phyloP scores from a whole-genome alignment of 1,140 invertebrate genomes.

The Drosophila pallidifrons region DNA sequence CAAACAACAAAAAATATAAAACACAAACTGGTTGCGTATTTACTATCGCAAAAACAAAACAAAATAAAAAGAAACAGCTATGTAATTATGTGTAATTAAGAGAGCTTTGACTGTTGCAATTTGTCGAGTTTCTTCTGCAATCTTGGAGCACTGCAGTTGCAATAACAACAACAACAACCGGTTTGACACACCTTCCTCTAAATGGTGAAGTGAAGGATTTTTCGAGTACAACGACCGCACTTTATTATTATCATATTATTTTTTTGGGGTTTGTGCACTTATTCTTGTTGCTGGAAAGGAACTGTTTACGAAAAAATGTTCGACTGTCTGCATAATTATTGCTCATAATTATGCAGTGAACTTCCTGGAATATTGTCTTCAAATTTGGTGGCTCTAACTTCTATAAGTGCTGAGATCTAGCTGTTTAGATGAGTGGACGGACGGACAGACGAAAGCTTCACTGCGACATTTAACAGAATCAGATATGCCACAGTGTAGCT shows the following conservation, averaged over 20 bases:
- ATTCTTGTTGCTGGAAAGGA: conserved; percentile 10
- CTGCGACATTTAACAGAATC: too few species aligned
- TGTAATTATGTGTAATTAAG: conserved; percentile 25
- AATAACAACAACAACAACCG: conserved; percentile 29
- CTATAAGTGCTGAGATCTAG: too few species aligned
- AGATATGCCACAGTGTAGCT: too few species aligned
- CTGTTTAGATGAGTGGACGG: too few species aligned
- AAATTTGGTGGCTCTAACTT: too few species aligned
- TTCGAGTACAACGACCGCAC: conserved; percentile 45
- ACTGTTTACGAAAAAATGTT: not conserved
- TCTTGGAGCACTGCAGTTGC: conserved; percentile 11
- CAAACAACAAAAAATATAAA: not conserved
- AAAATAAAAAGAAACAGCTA: not conserved
- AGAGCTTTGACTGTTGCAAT: conserved; percentile 30
- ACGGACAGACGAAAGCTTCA: too few species aligned
- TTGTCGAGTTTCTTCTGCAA: not conserved
- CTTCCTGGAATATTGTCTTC: too few species aligned
- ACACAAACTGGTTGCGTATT: too few species aligned
- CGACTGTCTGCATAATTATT: not conserved
- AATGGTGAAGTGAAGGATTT: conserved; percentile 35
- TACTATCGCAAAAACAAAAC: not conserved
- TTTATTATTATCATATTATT: not conserved
- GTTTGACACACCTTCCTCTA: conserved; percentile 33
- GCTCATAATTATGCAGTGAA: too few species aligned
- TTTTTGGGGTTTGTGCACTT: conserved; percentile 4